Base-by-base conservation (phyloP, 2,888 invertebrate species). In the Leucania comma region DNA sequence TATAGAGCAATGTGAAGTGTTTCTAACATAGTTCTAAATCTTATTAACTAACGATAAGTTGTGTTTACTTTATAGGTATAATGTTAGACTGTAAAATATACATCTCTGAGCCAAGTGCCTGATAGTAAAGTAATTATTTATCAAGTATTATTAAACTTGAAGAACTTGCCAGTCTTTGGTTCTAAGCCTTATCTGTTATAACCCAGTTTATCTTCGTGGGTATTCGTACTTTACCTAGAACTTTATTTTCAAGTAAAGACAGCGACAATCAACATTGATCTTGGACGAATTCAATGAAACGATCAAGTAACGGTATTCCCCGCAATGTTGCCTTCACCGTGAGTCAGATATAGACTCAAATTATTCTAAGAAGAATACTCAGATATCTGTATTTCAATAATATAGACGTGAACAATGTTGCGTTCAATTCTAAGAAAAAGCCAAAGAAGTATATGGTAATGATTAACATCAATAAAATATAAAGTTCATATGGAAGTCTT, bases 281-380 rank as follows among this genome's bases (percentile, higher is more conserved):
- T 22, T 50, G 50, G 32, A 32, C 51, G 3, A 62, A 53, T 62
- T 57, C 8, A 57, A 46, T 32, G 17, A 50, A 62, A n/a, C 12
- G 10, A 72, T 32, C 9, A 32, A 26, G 46, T 48, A 48, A 57
- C 38, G 42, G 50, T 20, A 22, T 56, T 22, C 26, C 48, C 26
- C 35, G 17, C 3, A 0, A 22, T 22, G 8, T 35, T 22, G 22
- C 32, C 66, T 50, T 57, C 22, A 50, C 20, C 1, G 32, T 58
- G 57, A 72, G 3, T 72, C 74, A 72, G 26, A 72, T 3, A 35
- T 35, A 3, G 72, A 42, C 46, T 14, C 42, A 51, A 56, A 65
- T 65, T 22, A 22, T 48, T 48, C 46, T 48, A 1, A 48, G n/a
- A n/a, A 48, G 9, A 48, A 48, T 48, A 48, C 46, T 48, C 46